Evolutionary conservation across 2,113 vertebrate species (phyloP).

Genomic region (Ophiodon elongatus): DNA sequence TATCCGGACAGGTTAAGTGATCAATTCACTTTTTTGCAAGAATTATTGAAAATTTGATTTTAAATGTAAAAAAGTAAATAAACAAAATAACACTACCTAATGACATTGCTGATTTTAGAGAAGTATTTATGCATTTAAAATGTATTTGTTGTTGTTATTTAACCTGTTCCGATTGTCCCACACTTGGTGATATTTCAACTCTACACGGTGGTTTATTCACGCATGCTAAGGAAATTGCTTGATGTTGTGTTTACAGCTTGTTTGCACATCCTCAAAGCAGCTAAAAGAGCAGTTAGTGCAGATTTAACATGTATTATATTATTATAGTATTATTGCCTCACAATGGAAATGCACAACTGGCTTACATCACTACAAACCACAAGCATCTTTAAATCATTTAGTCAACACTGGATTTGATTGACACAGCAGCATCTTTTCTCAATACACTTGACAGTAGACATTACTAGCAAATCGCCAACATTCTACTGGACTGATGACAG

Average conservation of each 20-base stretch:
- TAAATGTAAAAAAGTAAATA: not conserved
- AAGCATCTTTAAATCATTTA: not conserved
- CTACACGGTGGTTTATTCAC: no score
- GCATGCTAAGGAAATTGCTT: not conserved
- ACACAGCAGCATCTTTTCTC: not conserved
- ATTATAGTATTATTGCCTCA: not conserved
- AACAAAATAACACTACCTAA: no score
- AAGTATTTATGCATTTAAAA: not conserved
- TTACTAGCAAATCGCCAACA: not conserved
- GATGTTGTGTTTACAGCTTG: no score
- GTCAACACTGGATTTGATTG: not conserved
- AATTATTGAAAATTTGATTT: not conserved
- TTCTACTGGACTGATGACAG: not conserved
- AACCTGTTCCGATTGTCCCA: not conserved
- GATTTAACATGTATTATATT: not conserved
- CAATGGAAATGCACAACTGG: not conserved
- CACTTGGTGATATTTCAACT: not conserved
- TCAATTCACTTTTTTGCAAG: not conserved
- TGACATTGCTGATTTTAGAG: not conserved
- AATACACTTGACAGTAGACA: not conserved
- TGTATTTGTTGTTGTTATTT: not conserved
- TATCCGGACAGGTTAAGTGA: not conserved
- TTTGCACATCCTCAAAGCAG: no score
- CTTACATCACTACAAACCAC: not conserved
- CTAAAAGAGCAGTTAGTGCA: not conserved